phyloP scores from a whole-genome alignment of 1,140 invertebrate species.

The Heliconius eleuchia region DNA sequence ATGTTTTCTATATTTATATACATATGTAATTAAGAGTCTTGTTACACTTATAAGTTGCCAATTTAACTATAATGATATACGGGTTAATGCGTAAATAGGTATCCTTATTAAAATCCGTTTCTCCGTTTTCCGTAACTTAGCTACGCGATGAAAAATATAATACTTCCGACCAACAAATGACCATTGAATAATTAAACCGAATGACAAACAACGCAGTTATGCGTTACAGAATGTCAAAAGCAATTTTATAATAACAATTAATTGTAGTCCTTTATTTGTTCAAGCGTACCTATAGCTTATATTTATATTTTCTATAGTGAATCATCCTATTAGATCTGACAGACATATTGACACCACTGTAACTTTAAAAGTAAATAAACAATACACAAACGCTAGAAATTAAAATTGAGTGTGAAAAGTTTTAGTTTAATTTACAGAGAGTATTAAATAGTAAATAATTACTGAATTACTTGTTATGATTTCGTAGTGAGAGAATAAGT shows the following conservation, averaged over 20 bases:
- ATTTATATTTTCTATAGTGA: conserved; percentile 4
- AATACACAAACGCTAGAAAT: too few relatives aligned
- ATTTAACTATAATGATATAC: too few relatives aligned
- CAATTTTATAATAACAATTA: conserved; percentile 32
- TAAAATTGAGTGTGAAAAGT: too few relatives aligned
- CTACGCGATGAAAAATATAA: neutral
- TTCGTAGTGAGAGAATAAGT: too few relatives aligned
- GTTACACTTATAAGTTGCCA: too few relatives aligned
- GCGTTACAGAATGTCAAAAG: conserved; percentile 23
- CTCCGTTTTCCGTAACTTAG: neutral
- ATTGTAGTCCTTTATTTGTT: conserved; percentile 19
- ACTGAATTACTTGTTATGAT: too few relatives aligned
- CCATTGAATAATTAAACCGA: neutral
- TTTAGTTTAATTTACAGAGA: too few relatives aligned
- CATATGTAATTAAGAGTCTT: too few relatives aligned
- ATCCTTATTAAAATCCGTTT: too few relatives aligned
- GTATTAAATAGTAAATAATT: too few relatives aligned
- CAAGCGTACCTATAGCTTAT: conserved; percentile 3
- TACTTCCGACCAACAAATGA: neutral
- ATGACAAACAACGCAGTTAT: conserved; percentile 24
- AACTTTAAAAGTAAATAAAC: neutral
- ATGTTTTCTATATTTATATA: too few relatives aligned
- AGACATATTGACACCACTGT: conserved; percentile 27
- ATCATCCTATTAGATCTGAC: conserved; percentile 10
- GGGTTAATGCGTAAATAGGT: too few relatives aligned